Base-by-base conservation (phyloP, 2,113 vertebrate species). In the Neomonachus schauinslandi region DNA sequence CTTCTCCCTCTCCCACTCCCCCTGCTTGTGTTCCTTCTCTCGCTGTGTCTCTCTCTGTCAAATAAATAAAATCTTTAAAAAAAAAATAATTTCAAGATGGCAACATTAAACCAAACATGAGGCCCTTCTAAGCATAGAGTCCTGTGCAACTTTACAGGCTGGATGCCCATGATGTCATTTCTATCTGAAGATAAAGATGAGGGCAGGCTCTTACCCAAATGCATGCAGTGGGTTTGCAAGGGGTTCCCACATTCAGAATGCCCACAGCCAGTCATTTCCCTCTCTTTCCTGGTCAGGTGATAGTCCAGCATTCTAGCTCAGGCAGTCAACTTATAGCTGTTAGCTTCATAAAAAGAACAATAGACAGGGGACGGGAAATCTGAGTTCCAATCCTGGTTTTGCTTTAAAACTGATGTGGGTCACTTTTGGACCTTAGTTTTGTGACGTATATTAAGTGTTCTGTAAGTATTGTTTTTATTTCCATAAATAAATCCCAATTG, bases 331-430 rank as follows among this genome's bases (percentile, higher is more conserved):
- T 80, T 55, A 57, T 36, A 24, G 57, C 19, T 93, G 31, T 93
- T 77, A 46, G 46, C 16, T 55, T 63, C 77, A 55, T 26, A 33
- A 67, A 92, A 82, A 63, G 36, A 94, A 61, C 16, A 89, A 14
- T n/a, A 84, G 42, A n/a, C 7, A 22, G 63, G 12, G 57, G 26
- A 14, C 10, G 65, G 16, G 49, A 51, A 90, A 76, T 77, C 39
- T 81, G 72, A 94, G 31, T 33, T 97, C 57, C 55, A 85, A 39
- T 53, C 31, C 28, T 82, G 33, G 14, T 67, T 92, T 97, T 65
- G 31, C 59, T 92, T 94, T 57, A 84, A 69, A 74, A 61, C 55
- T 94, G 24, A 83, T 63, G 36, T 69, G 79, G 42, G 12, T 90
- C 65, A 90, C 39, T 89, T 55, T 61, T 53, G 13, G 28, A 31